Evolutionary conservation across 2,888 invertebrate genomes (phyloP), one percentile per base, ranked within the genome.

Genomic region (Macrosoma leucophasiata): DNA sequence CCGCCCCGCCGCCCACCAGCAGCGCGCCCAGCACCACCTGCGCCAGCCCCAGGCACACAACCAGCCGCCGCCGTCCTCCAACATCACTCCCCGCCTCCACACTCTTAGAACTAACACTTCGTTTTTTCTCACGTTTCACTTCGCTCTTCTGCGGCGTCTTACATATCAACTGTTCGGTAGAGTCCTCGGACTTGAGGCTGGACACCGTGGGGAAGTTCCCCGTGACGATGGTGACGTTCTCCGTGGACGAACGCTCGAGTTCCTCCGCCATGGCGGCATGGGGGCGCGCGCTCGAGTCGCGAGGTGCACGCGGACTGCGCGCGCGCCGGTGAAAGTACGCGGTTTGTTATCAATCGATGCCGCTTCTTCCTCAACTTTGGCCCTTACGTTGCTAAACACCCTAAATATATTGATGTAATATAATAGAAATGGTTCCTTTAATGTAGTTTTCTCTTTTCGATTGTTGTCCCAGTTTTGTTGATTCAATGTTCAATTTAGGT

Each of bases 11-110:
- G 3, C 87, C 86, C 43, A 88, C 85, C 69, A 90, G 74, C 48
- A 88, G 64, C 37, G 89, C 76, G 9, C 90, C 90, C 32, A 90
- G 84, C 38, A 86, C 66, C 46, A 89, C 86, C 68, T 91, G 91
- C 49, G 84, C 78, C 46, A 89, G 46, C 25, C 89, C 89, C 50
- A 86, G 58, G 12, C 86, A 75, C 52, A 87, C 75, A 37, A 90
- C 84, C 23, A 85, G 59, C 21, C 77, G 57, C 33, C 46, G 53
- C 19, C 55, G 38, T 1, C 45, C 43, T 4, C 52, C 56, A 35
- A 50, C 62, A 34, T 64, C 73, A 58, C 73, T 74, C 6, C 68
- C 73, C 14, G 74, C 75, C 41, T 72, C 76, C 4, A 70, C 79
- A 65, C 77, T 81, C 57, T 74, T 76, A 23, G 73, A 72, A 50